A percentile compares a stretch with the other conserved stretches of the same genome.
phyloP scores from a whole-genome alignment of 37 sponge, comb jelly and placozoan species.

The Lycopodina hypogea region DNA sequence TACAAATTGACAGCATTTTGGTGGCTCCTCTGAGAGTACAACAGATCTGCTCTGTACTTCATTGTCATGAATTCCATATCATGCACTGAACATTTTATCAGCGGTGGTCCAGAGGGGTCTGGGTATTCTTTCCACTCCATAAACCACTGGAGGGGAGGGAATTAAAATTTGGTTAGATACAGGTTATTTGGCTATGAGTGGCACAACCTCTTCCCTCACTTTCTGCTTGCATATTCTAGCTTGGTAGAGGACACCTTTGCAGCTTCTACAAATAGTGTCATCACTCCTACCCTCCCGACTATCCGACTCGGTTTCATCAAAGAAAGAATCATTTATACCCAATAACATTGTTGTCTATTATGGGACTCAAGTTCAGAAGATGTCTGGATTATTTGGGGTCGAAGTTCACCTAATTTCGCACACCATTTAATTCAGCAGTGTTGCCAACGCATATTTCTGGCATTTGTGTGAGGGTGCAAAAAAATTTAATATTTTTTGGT shows the following conservation, averaged over 20 bases:
- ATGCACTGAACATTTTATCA: not conserved
- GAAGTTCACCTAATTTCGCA: too few species aligned
- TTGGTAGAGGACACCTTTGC: not conserved
- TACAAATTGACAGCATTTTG: not conserved
- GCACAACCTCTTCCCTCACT: not conserved
- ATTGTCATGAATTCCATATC: conserved; percentile 24
- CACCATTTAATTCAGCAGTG: too few species aligned
- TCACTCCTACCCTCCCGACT: not conserved
- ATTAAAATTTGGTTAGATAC: not conserved
- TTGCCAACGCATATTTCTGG: too few species aligned
- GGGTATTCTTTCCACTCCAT: not conserved
- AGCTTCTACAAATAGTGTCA: not conserved
- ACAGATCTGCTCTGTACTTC: conserved; percentile 48
- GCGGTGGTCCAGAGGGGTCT: not conserved
- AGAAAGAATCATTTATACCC: conserved; percentile 35
- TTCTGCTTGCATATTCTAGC: conserved; percentile 25
- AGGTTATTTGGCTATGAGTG: not conserved
- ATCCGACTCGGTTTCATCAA: conserved; percentile 4
- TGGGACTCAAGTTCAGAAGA: too few species aligned
- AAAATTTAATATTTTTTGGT: too few species aligned
- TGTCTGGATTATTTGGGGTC: too few species aligned
- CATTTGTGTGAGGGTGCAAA: too few species aligned
- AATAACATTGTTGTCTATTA: too few species aligned
- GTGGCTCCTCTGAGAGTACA: conserved; percentile 17
- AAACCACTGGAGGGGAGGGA: not conserved